Base-by-base conservation (phyloP, 2,888 invertebrate genomes). In the Mantis religiosa region DNA sequence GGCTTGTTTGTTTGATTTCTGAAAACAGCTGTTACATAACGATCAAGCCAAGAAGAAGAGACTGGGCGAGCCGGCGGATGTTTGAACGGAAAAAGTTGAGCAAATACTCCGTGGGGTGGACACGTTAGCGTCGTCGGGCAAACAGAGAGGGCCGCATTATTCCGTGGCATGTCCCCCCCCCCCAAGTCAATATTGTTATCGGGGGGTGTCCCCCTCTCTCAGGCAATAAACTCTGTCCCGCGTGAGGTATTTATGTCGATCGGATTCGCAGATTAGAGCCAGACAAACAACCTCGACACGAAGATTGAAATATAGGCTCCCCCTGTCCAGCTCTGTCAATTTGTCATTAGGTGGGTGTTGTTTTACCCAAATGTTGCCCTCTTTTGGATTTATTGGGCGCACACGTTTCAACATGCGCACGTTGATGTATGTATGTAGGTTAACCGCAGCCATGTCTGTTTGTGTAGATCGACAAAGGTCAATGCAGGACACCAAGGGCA, bases 131-230 rank as follows among this genome's bases (percentile, higher is more conserved):
- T 25, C 54, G 25, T 71, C 54, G 54, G 54, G 54, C 54, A 71
- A 71, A 71, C 54, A 71, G 54, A 71, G 54, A 71, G 54, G 54
- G 54, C 54, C 20, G 54, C 54, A 86, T 86, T 86, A 86, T 86
- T 86, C 86, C 54, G 25, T 25, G 71, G 71, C 86, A 86, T 86
- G 86, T 54, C 54, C 54, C 54, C 54, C 81, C 54, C 54, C 54
- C 54, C 81, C 86, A 30, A 86, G 86, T 86, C 86, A 86, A 86
- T 86, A 86, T 86, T 86, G 86, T 86, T 86, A 86, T 86, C 86
- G 54, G 54, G 28, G 54, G 85, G n/a, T 28, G n/a, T 27, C 86
- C 81, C 71, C 54, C 81, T 81, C 86, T 30, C 85, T 41, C 41
- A 28, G 28, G 86, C 86, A 86, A 86, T 86, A 86, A 86, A 86